phyloP scores from a whole-genome alignment of 2,888 invertebrate species.

The Chirona hameri region DNA sequence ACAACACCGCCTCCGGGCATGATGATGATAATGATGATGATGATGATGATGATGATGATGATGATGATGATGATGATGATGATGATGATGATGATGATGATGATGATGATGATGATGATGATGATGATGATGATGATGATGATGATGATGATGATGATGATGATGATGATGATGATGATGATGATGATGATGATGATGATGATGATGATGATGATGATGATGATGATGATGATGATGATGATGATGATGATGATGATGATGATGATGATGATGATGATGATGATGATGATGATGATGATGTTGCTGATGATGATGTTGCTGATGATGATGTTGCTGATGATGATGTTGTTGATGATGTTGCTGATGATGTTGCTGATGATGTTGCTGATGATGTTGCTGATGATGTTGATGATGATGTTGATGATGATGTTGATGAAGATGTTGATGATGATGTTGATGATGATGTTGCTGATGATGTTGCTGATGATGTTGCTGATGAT shows the following conservation, averaged over 20 bases:
- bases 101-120: slow-evolving; percentile 22
- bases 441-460: slow-evolving; percentile 8
- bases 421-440: slow-evolving; percentile 22
- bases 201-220: slow-evolving; percentile 22
- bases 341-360: no score
- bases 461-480: no score
- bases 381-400: no score
- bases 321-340: no score
- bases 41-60: no score
- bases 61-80: slow-evolving; percentile 22
- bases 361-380: no score
- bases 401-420: no score
- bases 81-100: slow-evolving; percentile 22
- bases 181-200: slow-evolving; percentile 10
- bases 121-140: slow-evolving; percentile 22
- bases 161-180: slow-evolving; percentile 22
- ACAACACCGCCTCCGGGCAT: no score
- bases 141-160: slow-evolving; percentile 12
- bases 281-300: no score
- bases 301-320: no score
- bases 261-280: slow-evolving; percentile 22
- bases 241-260: slow-evolving; percentile 22
- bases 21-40: no score
- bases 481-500: no score
- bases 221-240: slow-evolving; percentile 22